Conservation (phyloP, 2,888 invertebrate species). For the Tiliacea aurago region DNA sequence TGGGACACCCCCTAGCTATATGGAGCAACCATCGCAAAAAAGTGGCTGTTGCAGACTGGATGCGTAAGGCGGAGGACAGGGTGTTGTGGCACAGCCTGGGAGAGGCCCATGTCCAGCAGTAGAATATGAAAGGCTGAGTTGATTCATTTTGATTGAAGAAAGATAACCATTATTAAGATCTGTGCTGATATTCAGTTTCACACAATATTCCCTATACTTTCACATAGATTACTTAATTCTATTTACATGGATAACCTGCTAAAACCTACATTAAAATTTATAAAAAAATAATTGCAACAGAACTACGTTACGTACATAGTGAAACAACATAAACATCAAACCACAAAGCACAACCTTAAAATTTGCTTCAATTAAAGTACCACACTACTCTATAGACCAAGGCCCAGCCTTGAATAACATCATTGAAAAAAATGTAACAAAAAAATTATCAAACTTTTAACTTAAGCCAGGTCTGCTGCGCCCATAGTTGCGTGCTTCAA, state of each 20-base stretch:
- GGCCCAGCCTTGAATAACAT: not conserved
- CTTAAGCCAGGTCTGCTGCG: no score
- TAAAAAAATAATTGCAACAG: no score
- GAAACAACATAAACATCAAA: not conserved
- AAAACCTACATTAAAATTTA: not conserved
- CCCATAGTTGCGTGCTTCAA: no score
- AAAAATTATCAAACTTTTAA: no score
- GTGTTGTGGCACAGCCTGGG: no score
- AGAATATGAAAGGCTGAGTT: no score
- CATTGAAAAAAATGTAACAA: not conserved
- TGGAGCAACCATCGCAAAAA: no score
- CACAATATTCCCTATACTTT: not conserved
- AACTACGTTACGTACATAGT: no score
- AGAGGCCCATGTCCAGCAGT: no score
- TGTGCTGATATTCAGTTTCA: not conserved
- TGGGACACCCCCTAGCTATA: no score
- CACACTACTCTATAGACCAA: not conserved
- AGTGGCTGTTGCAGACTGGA: no score
- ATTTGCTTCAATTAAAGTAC: not conserved
- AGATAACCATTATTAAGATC: not conserved
- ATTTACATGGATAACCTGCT: not conserved
- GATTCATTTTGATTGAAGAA: not conserved
- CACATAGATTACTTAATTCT: not conserved
- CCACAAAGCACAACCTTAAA: not conserved
- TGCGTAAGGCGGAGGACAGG: no score